Percentiles rank a stretch among this genome's conserved stretches.
Conservation (phyloP, 2,888 invertebrate genomes). For the Brachyptera putata region DNA sequence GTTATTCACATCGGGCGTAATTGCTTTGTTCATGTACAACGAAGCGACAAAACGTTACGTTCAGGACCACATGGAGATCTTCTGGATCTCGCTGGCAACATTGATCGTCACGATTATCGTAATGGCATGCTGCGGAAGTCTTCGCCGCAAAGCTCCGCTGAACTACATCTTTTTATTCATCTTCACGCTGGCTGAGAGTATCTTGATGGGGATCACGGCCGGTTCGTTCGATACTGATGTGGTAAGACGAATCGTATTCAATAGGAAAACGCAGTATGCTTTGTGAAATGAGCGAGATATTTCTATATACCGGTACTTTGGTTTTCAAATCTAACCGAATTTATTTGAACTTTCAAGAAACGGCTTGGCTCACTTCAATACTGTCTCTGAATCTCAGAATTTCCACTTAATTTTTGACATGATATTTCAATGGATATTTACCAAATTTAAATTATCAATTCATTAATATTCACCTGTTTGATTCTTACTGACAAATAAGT, state of each 20-base stretch:
- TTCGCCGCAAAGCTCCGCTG: slow-evolving; percentile 77
- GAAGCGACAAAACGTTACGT: slow-evolving; percentile 59
- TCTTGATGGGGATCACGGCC: slow-evolving; percentile 70
- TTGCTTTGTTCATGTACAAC: slow-evolving; percentile 71
- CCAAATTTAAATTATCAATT: neutral
- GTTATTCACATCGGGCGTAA: slow-evolving; percentile 69
- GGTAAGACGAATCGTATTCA: too few relatives aligned
- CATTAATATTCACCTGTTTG: neutral
- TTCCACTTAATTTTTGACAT: too few relatives aligned
- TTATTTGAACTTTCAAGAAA: too few relatives aligned
- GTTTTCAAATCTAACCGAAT: too few relatives aligned
- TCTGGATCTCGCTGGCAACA: slow-evolving; percentile 63
- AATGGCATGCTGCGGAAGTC: slow-evolving; percentile 81
- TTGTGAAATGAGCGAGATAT: too few relatives aligned
- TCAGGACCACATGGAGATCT: slow-evolving; percentile 51
- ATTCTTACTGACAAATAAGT: too few relatives aligned
- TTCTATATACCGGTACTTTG: too few relatives aligned
- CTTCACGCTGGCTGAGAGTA: slow-evolving; percentile 79
- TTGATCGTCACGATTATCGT: slow-evolving; percentile 73
- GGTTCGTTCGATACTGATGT: slow-evolving; percentile 59
- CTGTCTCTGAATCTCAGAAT: too few relatives aligned
- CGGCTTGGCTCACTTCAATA: too few relatives aligned
- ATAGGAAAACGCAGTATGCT: too few relatives aligned
- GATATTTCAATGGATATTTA: too few relatives aligned
- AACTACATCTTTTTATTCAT: slow-evolving; percentile 86